Percentiles rank a stretch among this genome's conserved stretches.
Conservation (phyloP, 2,888 invertebrate genomes). For the Nephrotoma appendiculata region DNA sequence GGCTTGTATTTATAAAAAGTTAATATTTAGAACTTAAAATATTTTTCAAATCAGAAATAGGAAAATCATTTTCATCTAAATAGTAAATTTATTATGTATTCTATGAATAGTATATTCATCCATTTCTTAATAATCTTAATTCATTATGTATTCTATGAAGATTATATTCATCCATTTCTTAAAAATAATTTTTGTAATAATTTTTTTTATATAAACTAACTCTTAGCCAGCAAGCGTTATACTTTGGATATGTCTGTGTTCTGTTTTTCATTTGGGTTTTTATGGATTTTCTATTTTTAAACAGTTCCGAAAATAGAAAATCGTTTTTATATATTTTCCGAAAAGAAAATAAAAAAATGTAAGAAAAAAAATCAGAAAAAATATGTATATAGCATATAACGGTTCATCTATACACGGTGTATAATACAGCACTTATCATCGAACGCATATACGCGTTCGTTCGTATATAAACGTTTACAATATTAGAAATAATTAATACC, state of each 20-base stretch:
- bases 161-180: background rate
- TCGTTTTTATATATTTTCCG: background rate
- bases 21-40: too few species aligned
- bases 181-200: too few species aligned
- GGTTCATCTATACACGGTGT: background rate
- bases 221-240: background rate
- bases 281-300: background rate
- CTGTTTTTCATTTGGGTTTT: background rate
- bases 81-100: background rate
- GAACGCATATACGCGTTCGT: background rate
- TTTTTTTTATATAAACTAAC: background rate
- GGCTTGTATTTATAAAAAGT: too few species aligned
- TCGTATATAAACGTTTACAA: background rate
- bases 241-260: background rate
- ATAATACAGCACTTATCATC: background rate
- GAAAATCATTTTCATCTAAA: background rate
- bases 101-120: background rate
- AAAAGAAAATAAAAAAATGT: background rate
- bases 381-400: background rate
- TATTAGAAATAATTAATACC: background rate
- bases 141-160: too few species aligned
- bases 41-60: background rate
- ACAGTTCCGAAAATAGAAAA: background rate
- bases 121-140: background rate
- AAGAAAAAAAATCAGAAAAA: background rate